A percentile compares a stretch with the other conserved stretches of the same genome.
Conservation (phyloP, 2,797 vertebrate species). For the Sebastes cheni region DNA sequence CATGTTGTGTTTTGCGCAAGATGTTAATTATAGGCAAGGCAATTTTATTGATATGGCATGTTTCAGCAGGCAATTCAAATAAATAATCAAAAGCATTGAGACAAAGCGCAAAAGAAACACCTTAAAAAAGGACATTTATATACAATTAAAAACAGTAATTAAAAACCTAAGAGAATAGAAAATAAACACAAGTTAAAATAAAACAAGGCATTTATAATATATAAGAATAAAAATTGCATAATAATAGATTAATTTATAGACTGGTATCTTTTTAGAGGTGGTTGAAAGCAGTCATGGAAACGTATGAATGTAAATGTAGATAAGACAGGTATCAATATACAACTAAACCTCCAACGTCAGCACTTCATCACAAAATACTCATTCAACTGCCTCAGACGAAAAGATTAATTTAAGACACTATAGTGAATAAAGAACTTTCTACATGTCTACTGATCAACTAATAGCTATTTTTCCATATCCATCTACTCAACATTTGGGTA, state of each 20-base stretch:
- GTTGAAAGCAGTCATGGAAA: background rate
- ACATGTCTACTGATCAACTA: background rate
- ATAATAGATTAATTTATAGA: background rate
- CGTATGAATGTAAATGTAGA: background rate
- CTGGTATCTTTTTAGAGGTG: background rate
- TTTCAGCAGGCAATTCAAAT: too few relatives aligned
- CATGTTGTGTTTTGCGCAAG: background rate
- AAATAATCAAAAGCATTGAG: too few relatives aligned
- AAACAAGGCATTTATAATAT: too few relatives aligned
- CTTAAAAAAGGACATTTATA: too few relatives aligned
- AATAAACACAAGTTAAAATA: too few relatives aligned
- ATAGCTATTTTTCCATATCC: conserved; percentile 21
- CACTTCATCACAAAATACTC: background rate
- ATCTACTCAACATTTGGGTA: conserved; percentile 16
- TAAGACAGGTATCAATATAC: background rate
- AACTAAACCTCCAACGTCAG: background rate
- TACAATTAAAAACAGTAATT: too few relatives aligned
- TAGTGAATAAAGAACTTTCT: conserved; percentile 9
- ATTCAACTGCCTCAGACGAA: background rate
- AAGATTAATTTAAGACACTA: background rate
- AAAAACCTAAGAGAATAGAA: too few relatives aligned
- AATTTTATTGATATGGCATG: too few relatives aligned
- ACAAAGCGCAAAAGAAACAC: too few relatives aligned
- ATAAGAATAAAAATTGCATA: too few relatives aligned
- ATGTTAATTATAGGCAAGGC: background rate